Evolutionary conservation across 1,140 invertebrate genomes (phyloP), one percentile per base, ranked within the genome.

Genomic region (Samia ricini): DNA sequence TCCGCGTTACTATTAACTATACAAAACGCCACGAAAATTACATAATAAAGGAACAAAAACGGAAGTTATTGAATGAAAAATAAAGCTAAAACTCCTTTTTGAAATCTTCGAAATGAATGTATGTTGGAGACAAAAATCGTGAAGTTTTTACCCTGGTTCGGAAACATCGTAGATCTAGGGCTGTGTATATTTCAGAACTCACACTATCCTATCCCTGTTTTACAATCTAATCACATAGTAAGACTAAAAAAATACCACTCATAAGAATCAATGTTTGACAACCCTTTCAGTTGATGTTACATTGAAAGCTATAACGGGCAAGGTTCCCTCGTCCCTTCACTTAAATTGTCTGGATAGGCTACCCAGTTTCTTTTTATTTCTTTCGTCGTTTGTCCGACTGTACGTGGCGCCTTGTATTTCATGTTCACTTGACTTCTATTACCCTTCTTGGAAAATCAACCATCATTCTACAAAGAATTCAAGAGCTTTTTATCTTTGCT

Each of bases 311-410:
- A 77, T 83, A 79, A 81, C 71, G 72, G 69, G 73, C 74, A 75
- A 71, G 69, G 67, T 55, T 74, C 70, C 59, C 61, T 62, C 69
- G 73, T 78, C 80, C 80, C 74, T 81, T 83, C 72, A 71, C 72
- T 77, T 80, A 81, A 85, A 80, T 83, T 74, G 77, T 74, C 65
- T 74, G 72, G 64, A 81, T 83, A 73, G 74, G 71, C 71, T 71
- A 69, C 68, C n/a, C 69, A 68, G 74, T 78, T 68, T 79, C 76
- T 71, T 83, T 85, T 85, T 85, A 81, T 82, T 81, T 77, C 69
- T 68, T 72, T 70, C 70, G 61, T 56, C 72, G 60, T 72, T 75
- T 71, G 71, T 71, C 63, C 62, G 23, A 61, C 42, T 26, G 64
- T 75, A 84, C 79, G 76, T 81, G 79, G 78, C 68, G 65, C 49